phyloP scores from a whole-genome alignment of 2,888 invertebrate species.

The Hartigia nigra region DNA sequence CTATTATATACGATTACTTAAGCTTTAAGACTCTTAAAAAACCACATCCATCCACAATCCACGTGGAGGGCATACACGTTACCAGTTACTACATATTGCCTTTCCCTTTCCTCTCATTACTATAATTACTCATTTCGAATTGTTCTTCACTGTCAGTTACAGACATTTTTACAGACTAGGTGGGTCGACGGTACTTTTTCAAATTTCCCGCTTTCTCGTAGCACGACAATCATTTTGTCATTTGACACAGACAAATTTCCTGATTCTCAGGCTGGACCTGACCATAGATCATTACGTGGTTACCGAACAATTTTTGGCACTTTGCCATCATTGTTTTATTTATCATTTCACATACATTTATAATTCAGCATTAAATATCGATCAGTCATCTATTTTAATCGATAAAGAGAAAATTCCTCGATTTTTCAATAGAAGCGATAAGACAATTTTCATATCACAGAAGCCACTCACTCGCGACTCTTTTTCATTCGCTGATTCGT shows the following conservation, averaged over 20 bases:
- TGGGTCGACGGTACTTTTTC: not conserved
- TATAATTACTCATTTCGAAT: slow-evolving; percentile 44
- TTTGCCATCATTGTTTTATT: not conserved
- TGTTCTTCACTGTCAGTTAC: slow-evolving; percentile 28
- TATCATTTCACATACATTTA: not conserved
- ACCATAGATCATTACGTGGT: not conserved
- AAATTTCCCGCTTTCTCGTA: too few relatives aligned
- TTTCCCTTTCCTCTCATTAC: slow-evolving; percentile 45
- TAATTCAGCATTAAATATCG: not conserved
- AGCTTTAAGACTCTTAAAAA: slow-evolving; percentile 4
- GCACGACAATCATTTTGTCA: not conserved
- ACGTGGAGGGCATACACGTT: not conserved
- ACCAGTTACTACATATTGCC: slow-evolving; percentile 37
- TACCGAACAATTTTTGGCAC: not conserved
- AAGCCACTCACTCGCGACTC: not conserved
- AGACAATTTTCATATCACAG: not conserved
- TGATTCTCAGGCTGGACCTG: not conserved
- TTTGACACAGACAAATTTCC: not conserved
- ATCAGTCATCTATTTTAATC: not conserved
- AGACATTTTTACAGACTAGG: slow-evolving; percentile 11
- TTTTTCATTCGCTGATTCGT: not conserved
- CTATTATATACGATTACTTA: slow-evolving; percentile 20
- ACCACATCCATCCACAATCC: not conserved
- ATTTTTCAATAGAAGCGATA: not conserved
- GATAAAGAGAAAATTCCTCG: not conserved